Conservation (phyloP, 1,140 invertebrate genomes). For the Rhyzopertha dominica region DNA sequence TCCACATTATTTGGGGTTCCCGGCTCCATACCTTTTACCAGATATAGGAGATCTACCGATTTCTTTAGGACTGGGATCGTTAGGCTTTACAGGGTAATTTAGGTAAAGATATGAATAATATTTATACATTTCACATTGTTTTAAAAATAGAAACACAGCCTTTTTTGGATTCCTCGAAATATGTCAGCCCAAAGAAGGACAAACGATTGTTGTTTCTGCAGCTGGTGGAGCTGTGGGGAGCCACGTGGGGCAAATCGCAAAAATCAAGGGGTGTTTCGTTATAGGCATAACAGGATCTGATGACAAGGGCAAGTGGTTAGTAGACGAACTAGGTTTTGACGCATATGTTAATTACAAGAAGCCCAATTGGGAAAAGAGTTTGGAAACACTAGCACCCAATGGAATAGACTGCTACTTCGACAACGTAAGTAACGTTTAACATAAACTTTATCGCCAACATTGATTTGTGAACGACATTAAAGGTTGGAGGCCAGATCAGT, state of each 20-base stretch:
- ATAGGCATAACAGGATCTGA: conserved; percentile 66
- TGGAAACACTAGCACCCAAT: conserved; percentile 60
- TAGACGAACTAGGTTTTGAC: conserved; percentile 60
- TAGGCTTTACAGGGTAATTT: conserved; percentile 32
- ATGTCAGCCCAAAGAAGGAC: conserved; percentile 61
- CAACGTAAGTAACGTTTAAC: conserved; percentile 50
- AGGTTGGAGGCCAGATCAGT: conserved; percentile 66
- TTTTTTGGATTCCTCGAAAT: conserved; percentile 66
- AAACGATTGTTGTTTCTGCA: conserved; percentile 60
- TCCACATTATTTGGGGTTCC: conserved; percentile 43
- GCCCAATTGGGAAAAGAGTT: conserved; percentile 46
- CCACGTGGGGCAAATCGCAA: conserved; percentile 67
- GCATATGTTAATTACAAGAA: conserved; percentile 66
- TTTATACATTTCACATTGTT: conserved; percentile 8
- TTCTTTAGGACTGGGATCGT: conserved; percentile 42
- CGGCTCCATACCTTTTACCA: conserved; percentile 45
- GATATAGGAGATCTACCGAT: conserved; percentile 48
- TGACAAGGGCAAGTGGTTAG: conserved; percentile 63
- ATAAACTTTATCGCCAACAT: conserved; percentile 22
- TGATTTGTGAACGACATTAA: no score
- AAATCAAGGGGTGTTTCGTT: conserved; percentile 60
- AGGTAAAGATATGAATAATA: conserved; percentile 20
- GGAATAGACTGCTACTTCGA: conserved; percentile 69
- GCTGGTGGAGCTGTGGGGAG: conserved; percentile 67
- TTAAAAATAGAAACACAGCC: conserved; percentile 57